These are phyloP conservation scores for Macquaria australasica DNA, from an alignment of 2,113 vertebrate genomes.

Conservation along the genomic window DNA sequence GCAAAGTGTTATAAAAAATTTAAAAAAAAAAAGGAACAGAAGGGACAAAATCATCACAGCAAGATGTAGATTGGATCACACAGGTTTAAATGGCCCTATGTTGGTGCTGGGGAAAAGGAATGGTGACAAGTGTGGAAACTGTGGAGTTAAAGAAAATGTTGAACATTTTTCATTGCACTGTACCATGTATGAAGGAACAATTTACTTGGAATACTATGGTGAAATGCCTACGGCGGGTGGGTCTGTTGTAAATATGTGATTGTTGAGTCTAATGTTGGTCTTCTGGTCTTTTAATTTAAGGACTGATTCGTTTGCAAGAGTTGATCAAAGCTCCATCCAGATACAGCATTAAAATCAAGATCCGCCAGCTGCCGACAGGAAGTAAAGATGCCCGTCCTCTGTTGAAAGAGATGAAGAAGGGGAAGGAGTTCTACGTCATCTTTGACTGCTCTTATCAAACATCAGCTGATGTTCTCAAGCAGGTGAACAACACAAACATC, in stretches of 20 bases:
- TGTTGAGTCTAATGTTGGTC: not conserved
- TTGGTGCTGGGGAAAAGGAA: too few relatives aligned
- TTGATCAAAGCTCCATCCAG: conserved; percentile 99
- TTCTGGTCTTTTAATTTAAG: conserved; percentile 77
- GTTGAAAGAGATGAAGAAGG: conserved; percentile 99
- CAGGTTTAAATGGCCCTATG: too few relatives aligned
- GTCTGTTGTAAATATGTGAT: rapidly evolving
- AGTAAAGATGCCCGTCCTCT: conserved; percentile 95
- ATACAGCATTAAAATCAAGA: conserved; percentile 98
- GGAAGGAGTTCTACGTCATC: conserved; percentile 96
- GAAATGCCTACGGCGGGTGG: not conserved
- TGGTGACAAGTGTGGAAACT: too few relatives aligned
- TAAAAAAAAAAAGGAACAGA: too few relatives aligned
- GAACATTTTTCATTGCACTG: too few relatives aligned
- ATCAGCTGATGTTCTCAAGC: conserved; percentile 93
- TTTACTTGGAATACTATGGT: not conserved
- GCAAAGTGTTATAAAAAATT: too few relatives aligned
- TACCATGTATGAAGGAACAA: too few relatives aligned
- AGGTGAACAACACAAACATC: conserved; percentile 82
- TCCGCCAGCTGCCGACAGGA: conserved; percentile 94
- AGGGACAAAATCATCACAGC: too few relatives aligned
- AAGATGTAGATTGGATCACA: too few relatives aligned
- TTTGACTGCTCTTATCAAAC: conserved; percentile 97
- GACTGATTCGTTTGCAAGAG: conserved; percentile 97
- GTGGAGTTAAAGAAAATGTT: too few relatives aligned